Percentiles rank a stretch among this genome's conserved stretches.
Evolutionary conservation across 2,113 vertebrate species (phyloP).

Genomic region (Barbus barbus): DNA sequence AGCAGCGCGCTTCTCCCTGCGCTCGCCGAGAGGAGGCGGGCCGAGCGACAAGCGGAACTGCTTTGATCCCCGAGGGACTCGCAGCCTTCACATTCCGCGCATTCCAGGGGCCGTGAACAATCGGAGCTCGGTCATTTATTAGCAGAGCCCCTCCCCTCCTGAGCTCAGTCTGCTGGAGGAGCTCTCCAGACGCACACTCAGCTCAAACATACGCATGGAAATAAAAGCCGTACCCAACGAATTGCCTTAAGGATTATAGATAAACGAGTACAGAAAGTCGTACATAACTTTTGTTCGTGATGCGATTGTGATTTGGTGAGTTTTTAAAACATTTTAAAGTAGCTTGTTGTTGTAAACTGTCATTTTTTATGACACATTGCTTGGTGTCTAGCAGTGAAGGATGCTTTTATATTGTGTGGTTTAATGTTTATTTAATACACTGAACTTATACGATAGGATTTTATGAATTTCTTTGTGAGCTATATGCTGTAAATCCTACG

Average conservation of each 20-base stretch:
- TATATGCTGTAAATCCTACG: not conserved
- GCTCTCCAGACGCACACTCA: slow-evolving; percentile 42
- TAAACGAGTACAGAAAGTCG: not conserved
- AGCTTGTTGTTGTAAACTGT: not conserved
- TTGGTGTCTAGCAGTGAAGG: not conserved
- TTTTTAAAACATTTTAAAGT: slow-evolving; percentile 25
- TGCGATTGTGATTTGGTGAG: slow-evolving; percentile 64
- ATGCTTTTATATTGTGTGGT: not conserved
- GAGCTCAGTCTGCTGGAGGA: slow-evolving; percentile 66
- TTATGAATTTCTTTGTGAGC: not conserved
- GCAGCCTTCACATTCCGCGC: slow-evolving; percentile 89
- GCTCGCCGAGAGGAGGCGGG: slow-evolving; percentile 11
- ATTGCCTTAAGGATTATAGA: slow-evolving; percentile 41
- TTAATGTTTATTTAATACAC: not conserved
- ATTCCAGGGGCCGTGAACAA: slow-evolving; percentile 84
- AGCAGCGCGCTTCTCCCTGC: slow-evolving; percentile 28
- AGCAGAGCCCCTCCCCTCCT: slow-evolving; percentile 64
- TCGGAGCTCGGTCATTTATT: slow-evolving; percentile 79
- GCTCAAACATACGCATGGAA: slow-evolving; percentile 45
- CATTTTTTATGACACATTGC: not conserved
- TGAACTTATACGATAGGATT: not conserved
- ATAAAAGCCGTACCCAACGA: not conserved
- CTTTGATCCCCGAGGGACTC: slow-evolving; percentile 81
- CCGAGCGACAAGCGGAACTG: slow-evolving; percentile 56
- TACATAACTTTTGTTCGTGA: slow-evolving; percentile 40